Conservation (phyloP, 2,888 invertebrate species). For the Malthinus flaveolus region DNA sequence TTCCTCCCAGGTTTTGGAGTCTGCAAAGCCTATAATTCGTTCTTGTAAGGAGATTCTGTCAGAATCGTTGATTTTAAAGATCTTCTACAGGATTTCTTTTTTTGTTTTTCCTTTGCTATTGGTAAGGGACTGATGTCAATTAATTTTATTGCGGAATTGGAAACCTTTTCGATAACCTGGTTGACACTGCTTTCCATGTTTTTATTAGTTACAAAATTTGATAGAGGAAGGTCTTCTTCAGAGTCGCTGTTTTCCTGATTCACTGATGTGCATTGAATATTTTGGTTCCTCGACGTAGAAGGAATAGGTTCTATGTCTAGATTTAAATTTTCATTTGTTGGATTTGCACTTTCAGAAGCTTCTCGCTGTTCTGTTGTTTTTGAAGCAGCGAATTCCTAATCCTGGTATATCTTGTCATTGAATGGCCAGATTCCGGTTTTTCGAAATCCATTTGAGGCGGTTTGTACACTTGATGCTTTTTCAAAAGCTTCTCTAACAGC, state of each 20-base stretch:
- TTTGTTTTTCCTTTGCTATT: neutral
- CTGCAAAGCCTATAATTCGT: neutral
- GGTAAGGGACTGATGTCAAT: neutral
- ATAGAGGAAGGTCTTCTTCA: neutral
- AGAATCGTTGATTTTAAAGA: neutral
- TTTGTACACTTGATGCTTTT: slow-evolving; percentile 35
- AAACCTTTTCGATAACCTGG: too few relatives aligned
- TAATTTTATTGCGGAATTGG: too few relatives aligned
- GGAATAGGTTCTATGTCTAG: neutral
- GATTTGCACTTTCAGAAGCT: neutral
- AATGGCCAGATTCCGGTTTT: slow-evolving; percentile 34
- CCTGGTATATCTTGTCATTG: slow-evolving; percentile 15
- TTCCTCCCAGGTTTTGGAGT: neutral
- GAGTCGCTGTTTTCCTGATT: neutral
- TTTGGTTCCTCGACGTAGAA: neutral
- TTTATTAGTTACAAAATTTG: too few relatives aligned
- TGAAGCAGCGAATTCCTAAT: slow-evolving; percentile 10
- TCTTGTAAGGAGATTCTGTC: slow-evolving; percentile 1
- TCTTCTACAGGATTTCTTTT: neutral
- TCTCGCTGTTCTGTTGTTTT: slow-evolving; percentile 8
- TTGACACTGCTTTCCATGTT: too few relatives aligned
- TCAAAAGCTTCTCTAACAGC: slow-evolving; percentile 35
- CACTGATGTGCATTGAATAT: neutral
- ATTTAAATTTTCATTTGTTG: neutral
- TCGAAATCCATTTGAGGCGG: slow-evolving; percentile 39